These are phyloP conservation scores for Ips nitidus DNA, from an alignment of 1,140 invertebrate genomes.

Conservation along the genomic window DNA sequence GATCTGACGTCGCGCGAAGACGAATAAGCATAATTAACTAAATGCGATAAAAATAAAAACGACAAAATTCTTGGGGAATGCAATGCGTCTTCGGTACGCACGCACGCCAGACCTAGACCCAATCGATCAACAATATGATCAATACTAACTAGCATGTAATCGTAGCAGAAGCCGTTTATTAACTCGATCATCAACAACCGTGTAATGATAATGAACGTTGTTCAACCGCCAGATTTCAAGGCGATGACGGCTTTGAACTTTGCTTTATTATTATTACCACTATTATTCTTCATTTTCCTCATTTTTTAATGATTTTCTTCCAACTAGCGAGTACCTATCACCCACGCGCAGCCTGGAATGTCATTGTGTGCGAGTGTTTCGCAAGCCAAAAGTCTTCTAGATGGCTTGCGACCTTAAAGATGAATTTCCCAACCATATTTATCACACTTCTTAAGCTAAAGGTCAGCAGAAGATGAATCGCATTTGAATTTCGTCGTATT, in stretches of 20 bases:
- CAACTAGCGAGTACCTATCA: neutral
- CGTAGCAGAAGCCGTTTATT: no score
- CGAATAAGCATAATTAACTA: conserved; percentile 15
- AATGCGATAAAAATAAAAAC: conserved; percentile 13
- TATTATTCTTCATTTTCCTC: neutral
- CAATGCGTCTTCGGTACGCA: no score
- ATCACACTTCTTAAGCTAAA: neutral
- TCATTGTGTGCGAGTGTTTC: neutral
- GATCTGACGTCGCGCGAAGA: conserved; percentile 14
- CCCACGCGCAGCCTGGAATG: neutral
- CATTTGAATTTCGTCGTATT: neutral
- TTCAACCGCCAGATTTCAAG: neutral
- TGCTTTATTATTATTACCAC: conserved; percentile 1
- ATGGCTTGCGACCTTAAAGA: neutral
- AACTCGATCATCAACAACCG: no score
- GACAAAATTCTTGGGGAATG: conserved; percentile 7
- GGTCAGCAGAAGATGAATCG: neutral
- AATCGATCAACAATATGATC: no score
- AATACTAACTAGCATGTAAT: no score
- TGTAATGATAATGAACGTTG: no score
- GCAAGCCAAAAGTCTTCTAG: neutral
- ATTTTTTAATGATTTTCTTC: neutral
- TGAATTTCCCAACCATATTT: conserved; percentile 3
- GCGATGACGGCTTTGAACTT: conserved; percentile 5
- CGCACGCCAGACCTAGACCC: no score